Conservation (phyloP, 37 sponge, comb jelly and placozoan species). For the Crambe crambe region DNA sequence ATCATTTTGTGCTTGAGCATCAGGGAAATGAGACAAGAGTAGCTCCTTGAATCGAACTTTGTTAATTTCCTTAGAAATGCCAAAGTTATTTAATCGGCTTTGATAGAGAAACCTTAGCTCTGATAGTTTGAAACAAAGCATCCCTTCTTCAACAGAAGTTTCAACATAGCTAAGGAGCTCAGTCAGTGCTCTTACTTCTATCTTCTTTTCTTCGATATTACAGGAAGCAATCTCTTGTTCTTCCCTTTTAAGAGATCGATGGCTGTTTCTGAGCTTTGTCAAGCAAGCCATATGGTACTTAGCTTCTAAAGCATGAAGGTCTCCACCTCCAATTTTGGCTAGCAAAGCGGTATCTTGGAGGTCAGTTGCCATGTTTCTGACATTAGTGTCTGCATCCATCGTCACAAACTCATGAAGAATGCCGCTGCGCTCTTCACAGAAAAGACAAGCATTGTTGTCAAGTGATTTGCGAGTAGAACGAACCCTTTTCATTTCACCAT, state of each 20-base stretch:
- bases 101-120: no score
- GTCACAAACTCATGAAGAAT: neutral
- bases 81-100: no score
- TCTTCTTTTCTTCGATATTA: neutral
- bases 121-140: neutral
- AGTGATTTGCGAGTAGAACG: neutral
- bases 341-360: neutral
- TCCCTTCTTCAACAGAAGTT: neutral
- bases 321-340: neutral
- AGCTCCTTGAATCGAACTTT: no score
- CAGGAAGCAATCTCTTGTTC: neutral
- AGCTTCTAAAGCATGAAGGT: neutral
- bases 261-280: constrained; percentile 2
- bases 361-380: neutral
- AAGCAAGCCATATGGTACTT: neutral
- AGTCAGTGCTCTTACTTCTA: neutral
- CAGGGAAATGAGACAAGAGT: no score
- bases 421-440: neutral
- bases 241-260: neutral
- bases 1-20: no score
- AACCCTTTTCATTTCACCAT: no score
- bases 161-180: neutral
- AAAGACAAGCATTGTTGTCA: neutral
- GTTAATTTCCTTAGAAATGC: no score
- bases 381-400: neutral